Conservation (phyloP, 2,797 vertebrate genomes). For the Podarcis lilfordi region DNA sequence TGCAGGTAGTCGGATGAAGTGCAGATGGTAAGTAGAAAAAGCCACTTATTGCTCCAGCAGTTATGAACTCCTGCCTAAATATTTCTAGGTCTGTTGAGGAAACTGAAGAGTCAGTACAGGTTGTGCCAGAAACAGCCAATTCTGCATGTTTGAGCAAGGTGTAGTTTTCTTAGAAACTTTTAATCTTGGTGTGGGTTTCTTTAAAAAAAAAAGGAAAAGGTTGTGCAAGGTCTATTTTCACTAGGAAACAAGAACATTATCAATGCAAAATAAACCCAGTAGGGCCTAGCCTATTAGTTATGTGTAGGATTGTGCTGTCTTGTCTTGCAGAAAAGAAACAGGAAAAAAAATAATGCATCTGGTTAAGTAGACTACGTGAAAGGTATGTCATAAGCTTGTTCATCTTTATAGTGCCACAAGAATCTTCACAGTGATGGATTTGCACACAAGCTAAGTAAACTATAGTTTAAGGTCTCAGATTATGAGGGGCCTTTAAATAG, state of each 20-base stretch:
- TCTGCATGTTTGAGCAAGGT: neutral
- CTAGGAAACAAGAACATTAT: neutral
- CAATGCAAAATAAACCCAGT: neutral
- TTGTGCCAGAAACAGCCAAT: neutral
- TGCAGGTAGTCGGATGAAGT: neutral
- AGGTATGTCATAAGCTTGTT: neutral
- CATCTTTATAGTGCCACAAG: neutral
- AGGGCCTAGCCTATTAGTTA: neutral
- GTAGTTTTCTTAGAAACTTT: neutral
- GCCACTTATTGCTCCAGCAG: neutral
- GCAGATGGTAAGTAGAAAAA: neutral
- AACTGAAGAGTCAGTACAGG: neutral
- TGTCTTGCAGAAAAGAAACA: neutral
- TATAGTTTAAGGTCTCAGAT: no score
- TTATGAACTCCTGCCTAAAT: neutral
- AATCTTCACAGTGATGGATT: neutral
- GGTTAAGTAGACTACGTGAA: neutral
- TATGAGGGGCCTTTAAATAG: no score
- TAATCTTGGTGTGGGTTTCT: neutral
- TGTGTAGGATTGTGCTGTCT: neutral
- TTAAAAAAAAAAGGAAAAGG: neutral
- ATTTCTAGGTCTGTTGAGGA: neutral
- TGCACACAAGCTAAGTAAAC: no score
- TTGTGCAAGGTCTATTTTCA: no score
- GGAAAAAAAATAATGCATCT: neutral